These are phyloP conservation scores for Drosophila lini DNA, from an alignment of 1,140 invertebrate species.

Conservation along the genomic window DNA sequence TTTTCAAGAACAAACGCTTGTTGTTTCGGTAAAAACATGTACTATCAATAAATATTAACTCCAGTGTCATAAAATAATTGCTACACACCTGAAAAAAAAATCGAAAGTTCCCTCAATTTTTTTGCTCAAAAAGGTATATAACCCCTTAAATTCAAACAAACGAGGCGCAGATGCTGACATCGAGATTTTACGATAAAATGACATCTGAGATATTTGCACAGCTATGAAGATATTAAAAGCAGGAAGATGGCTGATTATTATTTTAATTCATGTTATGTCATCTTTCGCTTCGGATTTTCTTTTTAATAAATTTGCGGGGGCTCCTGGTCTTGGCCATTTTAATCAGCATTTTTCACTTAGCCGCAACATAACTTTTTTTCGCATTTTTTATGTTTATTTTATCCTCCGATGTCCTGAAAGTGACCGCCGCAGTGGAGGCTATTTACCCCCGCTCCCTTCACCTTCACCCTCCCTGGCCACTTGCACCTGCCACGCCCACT, in stretches of 20 bases:
- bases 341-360: conserved; percentile 56
- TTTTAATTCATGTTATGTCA: conserved; percentile 27
- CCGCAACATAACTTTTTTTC: conserved; percentile 18
- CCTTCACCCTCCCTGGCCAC: not conserved
- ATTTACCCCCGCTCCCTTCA: conserved; percentile 19
- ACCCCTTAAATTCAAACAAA: conserved; percentile 23
- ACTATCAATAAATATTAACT: no score
- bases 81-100: no score
- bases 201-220: conserved; percentile 29
- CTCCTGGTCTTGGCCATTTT: conserved; percentile 43
- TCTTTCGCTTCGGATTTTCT: conserved; percentile 22
- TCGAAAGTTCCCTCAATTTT: no score
- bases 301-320: conserved; percentile 28
- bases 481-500: conserved; percentile 14
- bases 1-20: no score
- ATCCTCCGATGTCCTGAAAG: conserved; percentile 41
- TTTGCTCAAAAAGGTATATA: no score
- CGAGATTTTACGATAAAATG: conserved; percentile 19
- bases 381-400: conserved; percentile 20
- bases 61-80: no score
- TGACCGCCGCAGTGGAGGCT: conserved; percentile 41
- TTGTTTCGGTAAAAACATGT: no score
- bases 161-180: conserved; percentile 6
- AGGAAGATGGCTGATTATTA: conserved; percentile 22
- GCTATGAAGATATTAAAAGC: conserved; percentile 18